Evolutionary conservation across 2,113 vertebrate genomes (phyloP), one percentile per base, ranked within the genome.

Genomic region (Sebastes schlegelii): DNA sequence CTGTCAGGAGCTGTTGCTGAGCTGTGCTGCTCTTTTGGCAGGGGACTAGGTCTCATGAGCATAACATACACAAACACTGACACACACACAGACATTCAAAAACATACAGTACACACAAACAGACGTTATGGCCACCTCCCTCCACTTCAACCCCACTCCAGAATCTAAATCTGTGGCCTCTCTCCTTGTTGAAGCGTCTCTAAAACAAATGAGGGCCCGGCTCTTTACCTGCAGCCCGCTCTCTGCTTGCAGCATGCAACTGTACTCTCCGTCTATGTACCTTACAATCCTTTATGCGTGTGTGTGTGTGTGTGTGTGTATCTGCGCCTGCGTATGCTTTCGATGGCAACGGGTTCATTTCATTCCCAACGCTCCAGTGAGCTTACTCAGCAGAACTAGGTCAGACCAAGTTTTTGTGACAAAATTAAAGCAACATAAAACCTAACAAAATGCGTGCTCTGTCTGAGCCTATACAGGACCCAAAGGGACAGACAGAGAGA

Each of bases 331-430:
- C 51, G 54, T 75, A 83, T 86, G 84, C 78, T 79, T 85, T 78
- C 1, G 75, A 87, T 79, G 85, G 79, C 90, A 90, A 57, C 4
- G 83, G 80, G 86, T 90, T 93, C 84, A 87, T 90, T 89, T 81
- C 74, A 78, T 83, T 88, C 57, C 80, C 80, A 87, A 83, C 54
- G 70, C 89, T 90, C 72, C 81, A 87, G 75, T 81, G 82, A 86
- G 79, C 83, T 87, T 86, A 90, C 88, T 90, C 89, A 87, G 88
- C 88, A 88, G 73, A 90, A 88, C 81, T 84, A 80, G 89, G 87
- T 92, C 87, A 88, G 82, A 74, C 52, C 45, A 78, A 75, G 76
- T 91, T 88, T 82, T 74, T 63, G 67, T 54, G 87, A 82, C 75
- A 70, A 89, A 89, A 91, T 84, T 63, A 86, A 90, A 86, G 77